phyloP scores from a whole-genome alignment of 2,888 invertebrate species.

The Oscheius sp. region DNA sequence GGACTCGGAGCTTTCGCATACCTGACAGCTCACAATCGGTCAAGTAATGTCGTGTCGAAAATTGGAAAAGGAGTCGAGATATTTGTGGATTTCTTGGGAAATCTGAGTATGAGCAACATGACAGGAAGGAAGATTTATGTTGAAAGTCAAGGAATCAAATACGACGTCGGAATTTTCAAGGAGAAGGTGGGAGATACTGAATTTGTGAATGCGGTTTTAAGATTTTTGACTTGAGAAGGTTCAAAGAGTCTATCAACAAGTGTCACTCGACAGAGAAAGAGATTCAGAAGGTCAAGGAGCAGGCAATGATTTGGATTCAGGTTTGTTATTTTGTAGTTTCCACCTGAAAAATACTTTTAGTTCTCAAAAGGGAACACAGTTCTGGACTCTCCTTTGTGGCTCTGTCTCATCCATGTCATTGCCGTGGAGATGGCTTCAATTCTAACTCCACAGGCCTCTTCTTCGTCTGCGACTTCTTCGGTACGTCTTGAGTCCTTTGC shows the following conservation, averaged over 20 bases:
- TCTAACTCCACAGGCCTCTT: conserved; percentile 21
- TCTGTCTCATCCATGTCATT: conserved; percentile 45
- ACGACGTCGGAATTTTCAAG: conserved; percentile 9
- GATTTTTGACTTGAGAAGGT: conserved; percentile 37
- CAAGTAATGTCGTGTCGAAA: conserved; percentile 19
- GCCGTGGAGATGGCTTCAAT: conserved; percentile 40
- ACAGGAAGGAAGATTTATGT: conserved; percentile 29
- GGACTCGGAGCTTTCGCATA: conserved; percentile 22
- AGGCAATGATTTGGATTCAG: conserved; percentile 33
- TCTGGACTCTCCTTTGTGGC: conserved; percentile 43
- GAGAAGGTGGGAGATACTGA: conserved; percentile 13
- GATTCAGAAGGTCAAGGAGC: conserved; percentile 19
- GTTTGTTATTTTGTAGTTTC: not conserved
- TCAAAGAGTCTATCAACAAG: conserved; percentile 24
- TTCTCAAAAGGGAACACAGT: conserved; percentile 30
- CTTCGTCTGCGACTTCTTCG: conserved; percentile 10
- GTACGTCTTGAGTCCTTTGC: not conserved
- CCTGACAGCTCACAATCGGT: not conserved
- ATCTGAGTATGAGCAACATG: conserved; percentile 26
- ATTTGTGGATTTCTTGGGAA: conserved; percentile 32
- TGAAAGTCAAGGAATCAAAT: conserved; percentile 27
- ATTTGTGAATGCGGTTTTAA: conserved; percentile 8
- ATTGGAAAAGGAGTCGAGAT: conserved; percentile 36
- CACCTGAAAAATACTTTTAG: conserved; percentile 29
- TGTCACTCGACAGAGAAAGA: conserved; percentile 7